Evolutionary conservation across 2,113 vertebrate species (phyloP).

Genomic region (Naja naja): DNA sequence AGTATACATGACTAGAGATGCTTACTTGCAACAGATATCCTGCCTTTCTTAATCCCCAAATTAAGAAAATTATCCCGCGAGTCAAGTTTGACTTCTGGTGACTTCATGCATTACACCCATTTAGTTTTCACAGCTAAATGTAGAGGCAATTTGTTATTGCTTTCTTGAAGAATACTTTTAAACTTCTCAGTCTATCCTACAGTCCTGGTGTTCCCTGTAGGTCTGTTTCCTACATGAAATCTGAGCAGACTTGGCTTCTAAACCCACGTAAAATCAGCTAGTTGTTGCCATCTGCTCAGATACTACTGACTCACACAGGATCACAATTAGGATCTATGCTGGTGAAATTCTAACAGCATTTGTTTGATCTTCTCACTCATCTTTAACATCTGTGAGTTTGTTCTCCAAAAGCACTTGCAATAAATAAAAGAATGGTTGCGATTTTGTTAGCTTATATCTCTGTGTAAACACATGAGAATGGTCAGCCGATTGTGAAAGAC

Average conservation of each 20-base stretch:
- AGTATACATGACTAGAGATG: fast-evolving
- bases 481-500: background rate
- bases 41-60: background rate
- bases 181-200: background rate
- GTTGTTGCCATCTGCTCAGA: background rate
- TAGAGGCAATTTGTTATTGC: background rate
- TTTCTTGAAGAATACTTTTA: background rate
- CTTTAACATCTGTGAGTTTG: no score
- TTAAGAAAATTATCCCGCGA: background rate
- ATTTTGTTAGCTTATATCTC: background rate
- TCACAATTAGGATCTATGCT: background rate
- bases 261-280: background rate
- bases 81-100: background rate
- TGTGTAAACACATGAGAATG: background rate
- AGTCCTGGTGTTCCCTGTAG: background rate
- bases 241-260: background rate
- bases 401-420: background rate
- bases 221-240: background rate
- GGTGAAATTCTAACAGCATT: background rate
- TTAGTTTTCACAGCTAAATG: background rate
- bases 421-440: background rate
- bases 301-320: background rate
- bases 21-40: background rate
- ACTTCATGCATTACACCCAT: background rate
- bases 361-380: background rate